Evolutionary conservation across 2,888 invertebrate species (phyloP).

Genomic region (Agonopterix arenella): DNA sequence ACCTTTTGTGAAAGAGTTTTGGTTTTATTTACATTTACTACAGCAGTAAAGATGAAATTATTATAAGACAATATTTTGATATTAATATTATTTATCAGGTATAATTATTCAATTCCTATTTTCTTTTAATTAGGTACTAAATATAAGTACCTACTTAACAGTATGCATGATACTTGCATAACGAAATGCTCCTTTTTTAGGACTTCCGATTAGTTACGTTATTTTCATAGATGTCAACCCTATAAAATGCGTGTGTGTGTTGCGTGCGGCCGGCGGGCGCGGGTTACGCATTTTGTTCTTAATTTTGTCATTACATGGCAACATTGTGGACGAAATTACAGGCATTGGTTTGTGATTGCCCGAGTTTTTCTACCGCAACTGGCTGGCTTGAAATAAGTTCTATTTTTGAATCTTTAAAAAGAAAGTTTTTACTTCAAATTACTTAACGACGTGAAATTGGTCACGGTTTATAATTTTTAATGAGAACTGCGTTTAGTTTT

Average conservation of each 20-base stretch:
- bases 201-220: too few relatives aligned
- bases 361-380: neutral
- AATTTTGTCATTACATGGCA: conserved; percentile 52
- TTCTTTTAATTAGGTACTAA: too few relatives aligned
- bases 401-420: conserved; percentile 2
- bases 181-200: too few relatives aligned
- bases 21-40: too few relatives aligned
- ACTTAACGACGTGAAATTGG: conserved; percentile 7
- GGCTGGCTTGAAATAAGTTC: neutral
- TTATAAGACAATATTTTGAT: too few relatives aligned
- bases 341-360: conserved; percentile 27
- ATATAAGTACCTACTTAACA: too few relatives aligned
- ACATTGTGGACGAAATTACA: conserved; percentile 41
- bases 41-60: too few relatives aligned
- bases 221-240: neutral
- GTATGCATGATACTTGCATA: too few relatives aligned
- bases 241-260: conserved; percentile 11
- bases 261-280: conserved; percentile 19
- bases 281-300: conserved; percentile 42
- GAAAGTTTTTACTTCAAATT: conserved; percentile 8
- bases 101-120: too few relatives aligned
- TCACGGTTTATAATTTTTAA: conserved; percentile 3
- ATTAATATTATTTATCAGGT: too few relatives aligned
- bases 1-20: too few relatives aligned
- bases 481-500: neutral